Conservation (phyloP, 2,113 vertebrate genomes). For the Ictalurus furcatus region DNA sequence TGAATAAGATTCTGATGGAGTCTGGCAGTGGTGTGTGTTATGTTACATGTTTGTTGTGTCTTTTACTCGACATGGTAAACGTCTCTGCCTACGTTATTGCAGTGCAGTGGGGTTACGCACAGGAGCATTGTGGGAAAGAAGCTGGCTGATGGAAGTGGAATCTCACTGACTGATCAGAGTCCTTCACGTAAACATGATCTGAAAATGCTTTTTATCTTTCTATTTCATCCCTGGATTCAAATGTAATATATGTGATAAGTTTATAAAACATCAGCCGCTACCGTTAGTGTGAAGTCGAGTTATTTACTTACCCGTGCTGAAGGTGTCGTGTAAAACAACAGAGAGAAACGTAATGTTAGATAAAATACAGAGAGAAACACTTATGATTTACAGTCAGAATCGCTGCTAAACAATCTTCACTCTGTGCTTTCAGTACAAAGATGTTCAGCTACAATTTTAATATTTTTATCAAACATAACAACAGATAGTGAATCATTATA, state of each 20-base stretch:
- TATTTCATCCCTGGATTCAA: background rate
- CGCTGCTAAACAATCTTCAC: background rate
- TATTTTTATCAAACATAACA: background rate
- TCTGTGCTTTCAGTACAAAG: background rate
- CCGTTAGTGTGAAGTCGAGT: background rate
- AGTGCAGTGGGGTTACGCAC: too few species aligned
- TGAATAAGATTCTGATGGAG: too few species aligned
- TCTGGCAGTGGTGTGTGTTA: too few species aligned
- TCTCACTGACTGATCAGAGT: background rate
- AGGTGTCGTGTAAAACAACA: background rate
- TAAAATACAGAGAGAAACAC: background rate
- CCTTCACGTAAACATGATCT: background rate
- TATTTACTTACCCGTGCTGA: background rate
- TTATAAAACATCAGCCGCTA: background rate
- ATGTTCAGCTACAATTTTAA: background rate
- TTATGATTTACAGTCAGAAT: background rate
- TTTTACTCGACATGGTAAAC: too few species aligned
- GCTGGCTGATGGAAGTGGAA: background rate
- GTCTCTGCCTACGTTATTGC: too few species aligned
- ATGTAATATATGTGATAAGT: background rate
- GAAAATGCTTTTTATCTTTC: background rate
- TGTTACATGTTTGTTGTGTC: too few species aligned
- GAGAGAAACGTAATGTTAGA: slow-evolving; percentile 18
- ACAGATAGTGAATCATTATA: slow-evolving; percentile 10
- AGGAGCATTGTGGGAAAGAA: too few species aligned